Evolutionary conservation across 2,113 vertebrate genomes (phyloP).

Genomic region (Melanocharis versteri): DNA sequence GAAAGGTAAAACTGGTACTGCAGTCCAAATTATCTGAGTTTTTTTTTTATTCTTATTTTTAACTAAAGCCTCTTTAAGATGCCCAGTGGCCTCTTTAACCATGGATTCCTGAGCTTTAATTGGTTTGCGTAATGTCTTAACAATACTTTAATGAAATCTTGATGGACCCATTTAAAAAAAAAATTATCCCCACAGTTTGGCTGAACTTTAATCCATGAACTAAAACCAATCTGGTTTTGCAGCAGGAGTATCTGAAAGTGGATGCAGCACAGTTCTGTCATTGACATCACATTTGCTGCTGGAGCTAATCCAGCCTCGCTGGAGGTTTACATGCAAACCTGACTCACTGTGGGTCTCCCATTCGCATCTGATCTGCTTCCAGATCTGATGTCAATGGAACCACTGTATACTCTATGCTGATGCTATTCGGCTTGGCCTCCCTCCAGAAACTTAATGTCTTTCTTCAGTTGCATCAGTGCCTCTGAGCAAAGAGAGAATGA

Average conservation of each 20-base stretch:
- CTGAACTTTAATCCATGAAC: background rate
- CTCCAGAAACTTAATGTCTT: conserved; percentile 43
- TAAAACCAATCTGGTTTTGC: conserved; percentile 5
- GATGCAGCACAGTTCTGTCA: conserved; percentile 33
- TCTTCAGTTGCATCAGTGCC: conserved; percentile 38
- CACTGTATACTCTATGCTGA: background rate
- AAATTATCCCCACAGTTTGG: background rate
- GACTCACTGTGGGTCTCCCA: conserved; percentile 53
- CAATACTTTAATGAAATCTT: background rate
- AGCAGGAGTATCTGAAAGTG: background rate
- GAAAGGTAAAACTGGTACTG: background rate
- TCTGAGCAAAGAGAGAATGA: conserved; percentile 43
- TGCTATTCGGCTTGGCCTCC: conserved; percentile 4
- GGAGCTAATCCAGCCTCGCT: conserved; percentile 42
- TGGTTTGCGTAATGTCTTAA: background rate
- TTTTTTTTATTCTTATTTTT: background rate
- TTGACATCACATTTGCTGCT: conserved; percentile 30
- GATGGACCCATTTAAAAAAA: background rate
- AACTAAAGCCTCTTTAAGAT: background rate
- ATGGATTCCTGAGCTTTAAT: background rate
- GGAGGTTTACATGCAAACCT: conserved; percentile 59
- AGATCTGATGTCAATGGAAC: conserved; percentile 54
- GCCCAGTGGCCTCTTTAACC: background rate
- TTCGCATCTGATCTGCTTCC: conserved; percentile 61
- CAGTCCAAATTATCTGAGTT: background rate